Conservation (phyloP, 2,888 invertebrate species). For the Euclidia mi region DNA sequence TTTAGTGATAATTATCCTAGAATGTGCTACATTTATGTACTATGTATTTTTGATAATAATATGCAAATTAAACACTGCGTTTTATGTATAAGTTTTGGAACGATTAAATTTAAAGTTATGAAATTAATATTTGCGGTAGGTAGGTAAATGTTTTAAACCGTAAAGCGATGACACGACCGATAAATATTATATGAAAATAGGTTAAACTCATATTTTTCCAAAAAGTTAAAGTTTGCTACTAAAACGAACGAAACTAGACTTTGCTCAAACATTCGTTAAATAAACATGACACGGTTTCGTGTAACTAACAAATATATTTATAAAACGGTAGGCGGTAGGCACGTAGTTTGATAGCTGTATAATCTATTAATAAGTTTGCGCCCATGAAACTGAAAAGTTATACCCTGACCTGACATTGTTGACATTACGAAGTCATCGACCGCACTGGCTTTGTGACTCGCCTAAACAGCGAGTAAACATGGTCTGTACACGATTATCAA, state of each 20-base stretch:
- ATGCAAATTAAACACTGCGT: not conserved
- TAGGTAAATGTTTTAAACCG: too few species aligned
- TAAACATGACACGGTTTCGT: not conserved
- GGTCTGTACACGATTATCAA: constrained; percentile 52
- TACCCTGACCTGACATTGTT: constrained; percentile 28
- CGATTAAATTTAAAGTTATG: too few species aligned
- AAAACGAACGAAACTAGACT: too few species aligned
- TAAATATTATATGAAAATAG: too few species aligned
- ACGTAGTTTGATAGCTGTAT: not conserved
- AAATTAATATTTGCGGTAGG: too few species aligned
- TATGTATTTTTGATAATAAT: constrained; percentile 34
- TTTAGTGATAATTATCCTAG: constrained; percentile 77
- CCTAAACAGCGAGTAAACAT: constrained; percentile 36
- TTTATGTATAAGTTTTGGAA: too few species aligned
- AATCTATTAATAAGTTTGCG: constrained; percentile 14
- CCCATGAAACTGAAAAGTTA: constrained; percentile 38
- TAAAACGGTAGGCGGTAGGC: not conserved
- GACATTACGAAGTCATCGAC: constrained; percentile 39
- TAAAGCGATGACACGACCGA: too few species aligned
- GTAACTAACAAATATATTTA: constrained; percentile 4
- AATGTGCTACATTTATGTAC: constrained; percentile 62
- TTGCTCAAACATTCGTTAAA: not conserved
- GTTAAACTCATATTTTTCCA: too few species aligned
- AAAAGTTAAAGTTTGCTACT: too few species aligned
- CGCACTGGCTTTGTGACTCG: constrained; percentile 16